Percentiles rank a stretch among this genome's conserved stretches.
Conservation (phyloP, 2,113 vertebrate genomes). For the Corvus cornix region DNA sequence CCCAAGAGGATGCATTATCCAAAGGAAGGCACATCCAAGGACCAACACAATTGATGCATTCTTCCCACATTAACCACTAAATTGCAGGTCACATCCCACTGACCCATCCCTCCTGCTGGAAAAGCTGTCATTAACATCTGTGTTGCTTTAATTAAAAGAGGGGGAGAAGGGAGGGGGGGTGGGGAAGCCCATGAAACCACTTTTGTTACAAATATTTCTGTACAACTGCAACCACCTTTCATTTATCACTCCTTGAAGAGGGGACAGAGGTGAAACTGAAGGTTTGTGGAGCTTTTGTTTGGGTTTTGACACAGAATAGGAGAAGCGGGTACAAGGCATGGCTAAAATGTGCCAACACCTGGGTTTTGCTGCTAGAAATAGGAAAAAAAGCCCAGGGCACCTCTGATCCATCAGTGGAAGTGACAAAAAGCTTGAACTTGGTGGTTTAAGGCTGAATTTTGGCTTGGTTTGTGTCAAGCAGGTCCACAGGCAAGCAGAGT, state of each 20-base stretch:
- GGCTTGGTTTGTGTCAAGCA: background rate
- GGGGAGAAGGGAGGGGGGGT: background rate
- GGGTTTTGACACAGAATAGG: background rate
- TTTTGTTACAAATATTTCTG: background rate
- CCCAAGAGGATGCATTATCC: background rate
- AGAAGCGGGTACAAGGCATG: background rate
- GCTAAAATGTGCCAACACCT: background rate
- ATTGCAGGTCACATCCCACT: background rate
- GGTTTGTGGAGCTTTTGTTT: background rate
- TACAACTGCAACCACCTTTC: background rate
- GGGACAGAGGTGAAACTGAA: background rate
- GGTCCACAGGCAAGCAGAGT: background rate
- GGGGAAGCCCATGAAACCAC: background rate
- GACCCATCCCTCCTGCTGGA: background rate
- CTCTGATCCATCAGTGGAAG: background rate
- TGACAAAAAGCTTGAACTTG: background rate
- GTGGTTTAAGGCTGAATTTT: background rate
- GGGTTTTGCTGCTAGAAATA: background rate
- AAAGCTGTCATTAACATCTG: background rate
- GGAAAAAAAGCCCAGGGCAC: background rate
- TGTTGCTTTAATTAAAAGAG: background rate
- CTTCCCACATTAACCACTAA: background rate
- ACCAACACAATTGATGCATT: background rate
- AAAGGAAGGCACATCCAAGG: constrained; percentile 19
- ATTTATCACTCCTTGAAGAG: background rate